phyloP scores from a whole-genome alignment of 2,797 vertebrate species.

The Oceanodroma leucorhoa region DNA sequence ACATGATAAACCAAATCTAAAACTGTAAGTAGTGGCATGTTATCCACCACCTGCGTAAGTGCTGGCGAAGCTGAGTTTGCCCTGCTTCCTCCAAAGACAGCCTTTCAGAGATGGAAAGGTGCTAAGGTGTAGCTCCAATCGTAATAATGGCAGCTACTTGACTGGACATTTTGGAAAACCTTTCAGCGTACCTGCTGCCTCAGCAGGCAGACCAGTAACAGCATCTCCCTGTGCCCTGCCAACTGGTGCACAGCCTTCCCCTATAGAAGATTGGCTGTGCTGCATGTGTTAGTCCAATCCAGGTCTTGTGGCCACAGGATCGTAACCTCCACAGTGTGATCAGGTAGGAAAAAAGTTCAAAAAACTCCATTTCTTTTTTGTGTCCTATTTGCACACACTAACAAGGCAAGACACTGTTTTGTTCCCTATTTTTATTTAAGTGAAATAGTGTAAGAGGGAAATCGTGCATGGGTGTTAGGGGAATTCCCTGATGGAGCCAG shows the following conservation, averaged over 20 bases:
- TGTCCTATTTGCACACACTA: background rate
- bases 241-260: background rate
- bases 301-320: background rate
- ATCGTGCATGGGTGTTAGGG: background rate
- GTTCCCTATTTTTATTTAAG: background rate
- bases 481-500: background rate
- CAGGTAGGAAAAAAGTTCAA: background rate
- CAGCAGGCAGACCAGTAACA: background rate
- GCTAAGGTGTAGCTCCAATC: background rate
- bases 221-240: too few species aligned
- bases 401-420: background rate
- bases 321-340: fast-evolving
- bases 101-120: background rate
- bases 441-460: background rate
- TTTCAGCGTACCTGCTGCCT: background rate
- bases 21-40: background rate
- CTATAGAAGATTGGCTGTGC: background rate
- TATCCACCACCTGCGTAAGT: background rate
- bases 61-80: background rate
- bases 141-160: background rate
- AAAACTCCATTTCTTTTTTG: background rate
- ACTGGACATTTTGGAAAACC: background rate
- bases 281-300: background rate
- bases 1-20: background rate
- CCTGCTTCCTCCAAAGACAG: background rate